These are phyloP conservation scores for Actinernus sp. DNA, from an alignment of 92 coral and sea anemone genomes.

Conservation along the genomic window DNA sequence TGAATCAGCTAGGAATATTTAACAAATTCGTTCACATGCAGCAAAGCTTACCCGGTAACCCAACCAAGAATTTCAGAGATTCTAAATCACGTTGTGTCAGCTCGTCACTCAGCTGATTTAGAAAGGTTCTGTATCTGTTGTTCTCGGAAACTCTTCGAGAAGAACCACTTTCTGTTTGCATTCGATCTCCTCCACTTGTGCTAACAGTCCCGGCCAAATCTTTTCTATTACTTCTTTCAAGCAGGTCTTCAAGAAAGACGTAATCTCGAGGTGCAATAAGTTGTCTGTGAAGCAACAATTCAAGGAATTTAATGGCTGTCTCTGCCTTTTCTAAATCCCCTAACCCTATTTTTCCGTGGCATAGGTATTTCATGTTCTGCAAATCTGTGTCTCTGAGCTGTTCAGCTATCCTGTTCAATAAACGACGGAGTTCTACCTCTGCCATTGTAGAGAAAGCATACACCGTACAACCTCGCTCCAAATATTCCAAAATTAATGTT, in stretches of 20 bases:
- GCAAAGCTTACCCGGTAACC: constrained; percentile 78
- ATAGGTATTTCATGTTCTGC: constrained; percentile 75
- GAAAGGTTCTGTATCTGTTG: constrained; percentile 30
- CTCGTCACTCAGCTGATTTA: constrained; percentile 80
- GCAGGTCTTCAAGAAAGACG: constrained; percentile 39
- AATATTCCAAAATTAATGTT: too few relatives aligned
- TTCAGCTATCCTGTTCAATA: constrained; percentile 51
- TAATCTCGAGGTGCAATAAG: constrained; percentile 52
- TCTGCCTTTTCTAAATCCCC: constrained; percentile 57
- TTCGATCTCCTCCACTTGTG: constrained; percentile 43
- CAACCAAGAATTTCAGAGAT: constrained; percentile 75
- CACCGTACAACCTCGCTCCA: too few relatives aligned
- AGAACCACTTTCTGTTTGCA: constrained; percentile 70
- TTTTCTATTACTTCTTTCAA: constrained; percentile 49
- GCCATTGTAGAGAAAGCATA: constrained; percentile 2
- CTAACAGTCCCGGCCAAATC: constrained; percentile 65
- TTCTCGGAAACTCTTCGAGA: neutral
- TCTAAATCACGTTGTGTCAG: constrained; percentile 71
- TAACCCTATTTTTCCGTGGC: constrained; percentile 52
- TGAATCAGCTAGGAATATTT: too few relatives aligned
- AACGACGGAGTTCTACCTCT: constrained; percentile 2
- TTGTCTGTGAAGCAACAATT: constrained; percentile 41
- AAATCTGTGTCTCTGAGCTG: constrained; percentile 59
- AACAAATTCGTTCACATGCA: too few relatives aligned
- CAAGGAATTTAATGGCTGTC: constrained; percentile 47